These are phyloP conservation scores for Ursus arctos DNA, from an alignment of 2,113 vertebrate genomes.

Conservation along the genomic window DNA sequence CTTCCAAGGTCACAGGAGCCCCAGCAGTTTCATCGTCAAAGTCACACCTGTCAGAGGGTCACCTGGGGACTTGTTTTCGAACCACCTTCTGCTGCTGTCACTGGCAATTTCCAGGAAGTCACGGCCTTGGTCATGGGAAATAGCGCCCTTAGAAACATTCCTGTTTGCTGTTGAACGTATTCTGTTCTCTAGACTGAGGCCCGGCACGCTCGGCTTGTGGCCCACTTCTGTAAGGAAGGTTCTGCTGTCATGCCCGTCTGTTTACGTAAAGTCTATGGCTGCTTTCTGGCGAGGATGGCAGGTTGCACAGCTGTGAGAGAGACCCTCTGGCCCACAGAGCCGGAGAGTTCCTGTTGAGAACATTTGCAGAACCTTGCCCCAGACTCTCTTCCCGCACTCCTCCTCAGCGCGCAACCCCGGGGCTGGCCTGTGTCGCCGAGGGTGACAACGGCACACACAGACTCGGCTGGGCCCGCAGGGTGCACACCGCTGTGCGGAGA, in stretches of 20 bases:
- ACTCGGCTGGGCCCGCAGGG: neutral
- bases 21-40: neutral
- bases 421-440: neutral
- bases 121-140: neutral
- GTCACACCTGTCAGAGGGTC: neutral
- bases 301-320: neutral
- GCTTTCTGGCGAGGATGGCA: neutral
- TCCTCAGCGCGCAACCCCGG: neutral
- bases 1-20: neutral
- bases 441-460: neutral
- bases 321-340: neutral
- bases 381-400: neutral
- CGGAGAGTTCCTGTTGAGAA: neutral
- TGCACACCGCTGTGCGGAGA: accelerated
- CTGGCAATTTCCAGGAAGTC: neutral
- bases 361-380: neutral
- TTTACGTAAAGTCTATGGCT: neutral
- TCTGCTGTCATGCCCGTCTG: neutral
- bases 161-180: neutral
- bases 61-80: neutral
- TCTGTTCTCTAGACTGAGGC: neutral
- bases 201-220: no score
- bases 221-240: neutral
- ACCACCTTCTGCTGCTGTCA: neutral
- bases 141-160: neutral